Percentiles rank a stretch among this genome's conserved stretches.
phyloP scores from a whole-genome alignment of 2,888 invertebrate genomes.

The Sclerodermus sp. region DNA sequence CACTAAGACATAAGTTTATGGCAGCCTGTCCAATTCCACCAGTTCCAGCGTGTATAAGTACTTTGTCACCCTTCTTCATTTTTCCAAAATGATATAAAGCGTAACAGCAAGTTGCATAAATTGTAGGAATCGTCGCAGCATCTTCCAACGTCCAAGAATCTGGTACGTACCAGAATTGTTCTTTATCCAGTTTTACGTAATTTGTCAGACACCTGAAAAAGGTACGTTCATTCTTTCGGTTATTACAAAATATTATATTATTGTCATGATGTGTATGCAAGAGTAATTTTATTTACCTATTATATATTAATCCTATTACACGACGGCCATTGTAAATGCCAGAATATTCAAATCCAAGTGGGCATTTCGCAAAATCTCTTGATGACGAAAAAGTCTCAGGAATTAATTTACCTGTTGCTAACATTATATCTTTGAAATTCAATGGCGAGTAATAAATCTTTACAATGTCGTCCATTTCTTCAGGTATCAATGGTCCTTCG shows the following conservation, averaged over 20 bases:
- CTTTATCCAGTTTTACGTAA: slow-evolving; percentile 58
- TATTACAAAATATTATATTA: no score
- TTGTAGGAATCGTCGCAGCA: slow-evolving; percentile 68
- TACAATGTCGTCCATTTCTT: slow-evolving; percentile 45
- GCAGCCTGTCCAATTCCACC: slow-evolving; percentile 72
- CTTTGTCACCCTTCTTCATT: slow-evolving; percentile 57
- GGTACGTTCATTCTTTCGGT: background rate
- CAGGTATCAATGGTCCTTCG: slow-evolving; percentile 64
- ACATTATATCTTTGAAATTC: slow-evolving; percentile 95
- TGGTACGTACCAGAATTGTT: slow-evolving; percentile 63
- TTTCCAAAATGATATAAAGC: slow-evolving; percentile 64
- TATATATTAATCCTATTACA: slow-evolving; percentile 54
- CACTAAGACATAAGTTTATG: slow-evolving; percentile 64
- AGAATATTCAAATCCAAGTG: slow-evolving; percentile 70
- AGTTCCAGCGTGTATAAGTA: slow-evolving; percentile 57
- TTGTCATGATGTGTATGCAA: background rate
- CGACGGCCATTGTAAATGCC: slow-evolving; percentile 60
- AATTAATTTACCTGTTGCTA: slow-evolving; percentile 86
- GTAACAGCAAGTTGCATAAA: slow-evolving; percentile 66
- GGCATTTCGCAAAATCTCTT: slow-evolving; percentile 68
- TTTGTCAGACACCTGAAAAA: slow-evolving; percentile 58
- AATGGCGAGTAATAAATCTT: slow-evolving; percentile 75
- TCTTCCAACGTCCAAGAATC: slow-evolving; percentile 65
- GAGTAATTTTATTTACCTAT: slow-evolving; percentile 32
- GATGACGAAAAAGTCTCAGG: slow-evolving; percentile 77